Percentiles rank a stretch among this genome's conserved stretches.
Evolutionary conservation across 2,797 vertebrate genomes (phyloP).

Genomic region (Buceros bicornis): DNA sequence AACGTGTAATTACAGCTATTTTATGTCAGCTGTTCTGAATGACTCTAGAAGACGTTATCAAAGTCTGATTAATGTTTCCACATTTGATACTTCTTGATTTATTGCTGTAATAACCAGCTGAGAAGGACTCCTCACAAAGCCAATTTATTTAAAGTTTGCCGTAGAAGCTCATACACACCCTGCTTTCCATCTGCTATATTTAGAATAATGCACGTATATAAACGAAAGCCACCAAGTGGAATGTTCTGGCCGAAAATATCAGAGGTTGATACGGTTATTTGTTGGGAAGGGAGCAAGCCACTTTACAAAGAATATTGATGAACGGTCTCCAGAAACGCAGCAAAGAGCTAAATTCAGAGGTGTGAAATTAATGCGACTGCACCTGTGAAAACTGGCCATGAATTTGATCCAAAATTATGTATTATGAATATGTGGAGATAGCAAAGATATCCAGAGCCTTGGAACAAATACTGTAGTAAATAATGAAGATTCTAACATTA

Average conservation of each 20-base stretch:
- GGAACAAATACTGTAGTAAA: constrained; percentile 1
- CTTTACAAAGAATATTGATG: constrained; percentile 50
- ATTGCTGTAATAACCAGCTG: constrained; percentile 40
- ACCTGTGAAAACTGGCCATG: constrained; percentile 19
- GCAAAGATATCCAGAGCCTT: not conserved
- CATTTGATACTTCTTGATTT: constrained; percentile 47
- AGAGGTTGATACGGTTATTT: constrained; percentile 29
- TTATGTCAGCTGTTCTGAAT: constrained; percentile 47
- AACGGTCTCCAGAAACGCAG: constrained; percentile 41
- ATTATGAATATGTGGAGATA: not conserved
- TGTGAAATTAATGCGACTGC: constrained; percentile 57
- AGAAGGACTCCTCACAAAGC: constrained; percentile 37
- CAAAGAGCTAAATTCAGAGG: constrained; percentile 55
- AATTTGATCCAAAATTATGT: constrained; percentile 42
- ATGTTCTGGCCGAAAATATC: constrained; percentile 56
- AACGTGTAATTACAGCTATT: constrained; percentile 42
- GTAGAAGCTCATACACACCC: not conserved
- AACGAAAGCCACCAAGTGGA: constrained; percentile 47
- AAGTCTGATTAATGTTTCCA: constrained; percentile 43
- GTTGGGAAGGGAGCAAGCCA: constrained; percentile 19
- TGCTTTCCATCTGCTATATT: constrained; percentile 35
- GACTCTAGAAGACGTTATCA: constrained; percentile 36
- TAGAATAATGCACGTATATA: constrained; percentile 34
- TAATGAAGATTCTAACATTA: not conserved
- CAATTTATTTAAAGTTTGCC: constrained; percentile 56